Evolutionary conservation across 2,888 invertebrate genomes (phyloP).

Genomic region (Monochamus alternatus): DNA sequence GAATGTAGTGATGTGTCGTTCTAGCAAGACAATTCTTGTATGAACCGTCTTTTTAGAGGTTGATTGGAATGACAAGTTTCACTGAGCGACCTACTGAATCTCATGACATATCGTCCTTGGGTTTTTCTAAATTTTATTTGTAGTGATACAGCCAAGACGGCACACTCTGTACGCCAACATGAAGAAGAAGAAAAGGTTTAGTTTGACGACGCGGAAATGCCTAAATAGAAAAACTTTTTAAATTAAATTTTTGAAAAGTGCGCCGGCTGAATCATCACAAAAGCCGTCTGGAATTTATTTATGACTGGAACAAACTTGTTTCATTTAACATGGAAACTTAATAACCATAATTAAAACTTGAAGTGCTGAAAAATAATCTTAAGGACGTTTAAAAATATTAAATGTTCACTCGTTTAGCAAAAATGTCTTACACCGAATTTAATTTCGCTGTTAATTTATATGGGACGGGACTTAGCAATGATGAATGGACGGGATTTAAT

Average conservation of each 20-base stretch:
- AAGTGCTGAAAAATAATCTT: conserved; percentile 58
- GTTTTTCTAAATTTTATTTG: no score
- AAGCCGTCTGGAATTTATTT: conserved; percentile 56
- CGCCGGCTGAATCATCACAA: conserved; percentile 6
- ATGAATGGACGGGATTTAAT: conserved; percentile 46
- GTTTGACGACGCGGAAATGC: conserved; percentile 16
- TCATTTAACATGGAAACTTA: conserved; percentile 65
- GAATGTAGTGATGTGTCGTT: no score
- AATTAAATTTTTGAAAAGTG: conserved; percentile 45
- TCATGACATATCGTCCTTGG: no score
- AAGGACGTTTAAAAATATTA: conserved; percentile 59
- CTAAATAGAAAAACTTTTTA: conserved; percentile 46
- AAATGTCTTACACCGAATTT: conserved; percentile 45
- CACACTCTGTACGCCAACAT: not conserved
- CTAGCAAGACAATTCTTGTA: no score
- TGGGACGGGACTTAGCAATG: conserved; percentile 39
- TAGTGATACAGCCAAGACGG: no score
- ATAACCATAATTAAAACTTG: conserved; percentile 66
- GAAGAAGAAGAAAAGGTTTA: conserved; percentile 16
- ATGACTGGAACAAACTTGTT: conserved; percentile 63
- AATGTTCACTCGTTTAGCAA: conserved; percentile 57
- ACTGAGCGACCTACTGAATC: no score
- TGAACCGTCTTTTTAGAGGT: no score
- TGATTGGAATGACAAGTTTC: no score
- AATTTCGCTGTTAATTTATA: conserved; percentile 44